Base-by-base conservation (phyloP, 92 coral and sea anemone genomes). In the Palythoa heliodiscus region DNA sequence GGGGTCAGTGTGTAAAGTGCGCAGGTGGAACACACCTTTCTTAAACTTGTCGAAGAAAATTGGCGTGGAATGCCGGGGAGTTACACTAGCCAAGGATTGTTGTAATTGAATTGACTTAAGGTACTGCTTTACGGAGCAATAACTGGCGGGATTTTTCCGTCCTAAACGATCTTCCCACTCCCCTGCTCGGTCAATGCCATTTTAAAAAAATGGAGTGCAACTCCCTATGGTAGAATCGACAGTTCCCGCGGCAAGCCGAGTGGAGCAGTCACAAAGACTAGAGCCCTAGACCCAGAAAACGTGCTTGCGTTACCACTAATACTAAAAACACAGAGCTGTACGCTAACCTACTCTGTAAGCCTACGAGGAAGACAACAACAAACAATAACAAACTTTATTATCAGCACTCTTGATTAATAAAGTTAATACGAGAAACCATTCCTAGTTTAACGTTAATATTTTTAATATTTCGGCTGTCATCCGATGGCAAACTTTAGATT, bases 11-110 rank as follows among this genome's bases (percentile, higher is more conserved):
- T 77, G 82, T 5, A 74, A 88, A 2, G 60, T 16, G 10, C 87
- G 83, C 13, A 80, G 67, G 57, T 88, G 86, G 82, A 6, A 55
- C 8, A 88, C 88, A 43, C 75, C 35, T 39, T 75, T 67, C 22
- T 5, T 22, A 58, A 84, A 83, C 75, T 86, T 91, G 57, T 82
- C 86, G 57, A 91, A 86, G 25, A 89, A 89, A 22, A 74, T 64
- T 19, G 90, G 93, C 25, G 85, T 82, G 16, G 90, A 83, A 38
- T 90, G 74, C 40, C 61, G 52, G 19, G 90, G 85, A 57, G 87
- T 52, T 7, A 87, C 69, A 52, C 92, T 63, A 3, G 92, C 90
- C 66, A 71, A 54, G 19, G 91, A 87, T 35, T 88, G 91, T 68
- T 88, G 88, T 38, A 9, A 53, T 48, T 77, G 80, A 66, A 88